Conservation (phyloP, 1,140 invertebrate genomes). For the Physella acuta region DNA sequence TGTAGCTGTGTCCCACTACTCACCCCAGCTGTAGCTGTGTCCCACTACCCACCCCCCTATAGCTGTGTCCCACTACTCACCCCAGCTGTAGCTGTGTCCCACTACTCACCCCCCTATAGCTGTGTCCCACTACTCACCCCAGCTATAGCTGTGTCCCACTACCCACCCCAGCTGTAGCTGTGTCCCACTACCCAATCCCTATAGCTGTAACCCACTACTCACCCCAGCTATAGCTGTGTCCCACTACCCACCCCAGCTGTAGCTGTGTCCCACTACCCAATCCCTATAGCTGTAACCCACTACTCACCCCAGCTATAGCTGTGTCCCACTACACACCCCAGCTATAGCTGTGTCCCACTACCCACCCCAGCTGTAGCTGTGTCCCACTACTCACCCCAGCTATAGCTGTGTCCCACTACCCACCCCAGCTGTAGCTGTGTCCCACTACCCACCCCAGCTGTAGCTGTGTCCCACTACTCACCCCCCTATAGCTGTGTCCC, state of each 20-base stretch:
- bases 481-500: too few species aligned
- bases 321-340: constrained; percentile 78
- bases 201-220: too few species aligned
- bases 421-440: constrained; percentile 89
- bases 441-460: constrained; percentile 83
- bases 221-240: constrained; percentile 91
- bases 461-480: constrained; percentile 85
- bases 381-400: constrained; percentile 81
- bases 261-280: constrained; percentile 86
- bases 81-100: constrained; percentile 90
- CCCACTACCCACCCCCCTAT: constrained; percentile 88
- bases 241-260: constrained; percentile 82
- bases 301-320: constrained; percentile 85
- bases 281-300: too few species aligned
- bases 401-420: constrained; percentile 79
- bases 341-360: constrained; percentile 84
- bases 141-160: constrained; percentile 83
- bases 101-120: constrained; percentile 86
- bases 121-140: constrained; percentile 78
- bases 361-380: constrained; percentile 88
- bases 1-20: constrained; percentile 79
- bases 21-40: constrained; percentile 89
- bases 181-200: constrained; percentile 88
- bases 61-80: too few species aligned
- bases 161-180: constrained; percentile 88